Evolutionary conservation across 2,888 invertebrate genomes (phyloP).

Genomic region (Tricholauxania praeusta): DNA sequence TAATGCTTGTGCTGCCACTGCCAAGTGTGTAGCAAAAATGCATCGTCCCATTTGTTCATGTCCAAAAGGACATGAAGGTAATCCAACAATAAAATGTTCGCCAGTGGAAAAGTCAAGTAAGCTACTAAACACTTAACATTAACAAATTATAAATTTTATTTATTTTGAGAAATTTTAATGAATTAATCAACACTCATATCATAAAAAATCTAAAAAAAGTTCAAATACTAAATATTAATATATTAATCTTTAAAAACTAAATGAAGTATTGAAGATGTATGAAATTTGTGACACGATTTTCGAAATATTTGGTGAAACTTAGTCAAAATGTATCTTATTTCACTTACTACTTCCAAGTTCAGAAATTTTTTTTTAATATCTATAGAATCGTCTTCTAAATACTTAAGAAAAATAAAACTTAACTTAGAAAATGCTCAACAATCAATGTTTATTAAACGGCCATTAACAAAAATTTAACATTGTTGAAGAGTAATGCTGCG

Average conservation of each 20-base stretch:
- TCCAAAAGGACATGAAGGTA: slow-evolving; percentile 83
- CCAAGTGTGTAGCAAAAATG: slow-evolving; percentile 83
- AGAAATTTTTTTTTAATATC: too few relatives aligned
- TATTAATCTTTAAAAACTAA: neutral
- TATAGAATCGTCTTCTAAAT: too few relatives aligned
- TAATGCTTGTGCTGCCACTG: slow-evolving; percentile 80
- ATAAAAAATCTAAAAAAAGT: slow-evolving; percentile 33
- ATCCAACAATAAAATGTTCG: slow-evolving; percentile 84
- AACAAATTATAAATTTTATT: slow-evolving; percentile 45
- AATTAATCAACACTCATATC: slow-evolving; percentile 39
- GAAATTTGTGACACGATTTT: too few relatives aligned
- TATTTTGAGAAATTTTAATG: slow-evolving; percentile 31
- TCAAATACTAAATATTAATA: slow-evolving; percentile 50
- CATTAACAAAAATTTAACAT: too few relatives aligned
- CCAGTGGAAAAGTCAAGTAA: slow-evolving; percentile 80
- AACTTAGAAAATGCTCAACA: too few relatives aligned
- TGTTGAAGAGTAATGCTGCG: too few relatives aligned
- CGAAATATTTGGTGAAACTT: too few relatives aligned
- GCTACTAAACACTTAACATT: slow-evolving; percentile 61
- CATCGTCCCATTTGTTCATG: slow-evolving; percentile 87
- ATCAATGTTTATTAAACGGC: too few relatives aligned
- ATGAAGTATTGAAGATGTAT: neutral
- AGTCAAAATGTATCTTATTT: too few relatives aligned
- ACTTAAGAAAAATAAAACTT: too few relatives aligned
- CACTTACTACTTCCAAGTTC: too few relatives aligned